Percentiles rank a stretch among this genome's conserved stretches.
phyloP scores from a whole-genome alignment of 2,888 invertebrate genomes.

The Meliscaeva auricollis region DNA sequence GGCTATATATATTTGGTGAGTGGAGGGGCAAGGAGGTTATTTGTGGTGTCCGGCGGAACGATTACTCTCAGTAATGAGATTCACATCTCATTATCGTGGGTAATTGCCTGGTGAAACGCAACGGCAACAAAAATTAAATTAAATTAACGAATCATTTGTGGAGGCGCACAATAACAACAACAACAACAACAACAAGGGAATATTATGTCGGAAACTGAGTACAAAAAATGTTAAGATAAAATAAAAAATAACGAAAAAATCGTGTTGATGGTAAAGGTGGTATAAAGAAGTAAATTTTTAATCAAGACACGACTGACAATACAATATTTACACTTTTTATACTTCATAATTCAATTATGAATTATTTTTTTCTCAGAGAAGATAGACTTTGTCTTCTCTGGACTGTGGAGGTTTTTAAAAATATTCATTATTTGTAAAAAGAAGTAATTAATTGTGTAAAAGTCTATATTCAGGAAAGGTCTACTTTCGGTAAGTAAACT shows the following conservation, averaged over 20 bases:
- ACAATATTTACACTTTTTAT: slow-evolving; percentile 25
- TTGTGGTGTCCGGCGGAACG: slow-evolving; percentile 62
- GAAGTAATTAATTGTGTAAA: no score
- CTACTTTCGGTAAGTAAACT: no score
- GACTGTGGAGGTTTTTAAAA: neutral
- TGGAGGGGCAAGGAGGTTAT: neutral
- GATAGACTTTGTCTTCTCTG: neutral
- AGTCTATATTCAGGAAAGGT: no score
- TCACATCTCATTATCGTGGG: slow-evolving; percentile 76
- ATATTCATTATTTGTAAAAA: no score
- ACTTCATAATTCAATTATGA: slow-evolving; percentile 23
- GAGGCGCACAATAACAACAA: slow-evolving; percentile 3
- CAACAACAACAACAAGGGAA: slow-evolving; percentile 4
- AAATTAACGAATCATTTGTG: slow-evolving; percentile 67
- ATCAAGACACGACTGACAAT: neutral
- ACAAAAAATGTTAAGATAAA: neutral
- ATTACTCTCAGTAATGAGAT: slow-evolving; percentile 75
- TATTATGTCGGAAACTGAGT: neutral
- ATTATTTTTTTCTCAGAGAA: slow-evolving; percentile 8
- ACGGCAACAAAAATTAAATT: slow-evolving; percentile 73
- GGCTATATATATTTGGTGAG: neutral
- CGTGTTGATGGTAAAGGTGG: neutral
- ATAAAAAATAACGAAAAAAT: neutral
- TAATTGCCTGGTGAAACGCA: slow-evolving; percentile 76
- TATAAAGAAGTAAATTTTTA: slow-evolving; percentile 3